Evolutionary conservation across 1,140 invertebrate species (phyloP).

Genomic region (Bombus balteatus): DNA sequence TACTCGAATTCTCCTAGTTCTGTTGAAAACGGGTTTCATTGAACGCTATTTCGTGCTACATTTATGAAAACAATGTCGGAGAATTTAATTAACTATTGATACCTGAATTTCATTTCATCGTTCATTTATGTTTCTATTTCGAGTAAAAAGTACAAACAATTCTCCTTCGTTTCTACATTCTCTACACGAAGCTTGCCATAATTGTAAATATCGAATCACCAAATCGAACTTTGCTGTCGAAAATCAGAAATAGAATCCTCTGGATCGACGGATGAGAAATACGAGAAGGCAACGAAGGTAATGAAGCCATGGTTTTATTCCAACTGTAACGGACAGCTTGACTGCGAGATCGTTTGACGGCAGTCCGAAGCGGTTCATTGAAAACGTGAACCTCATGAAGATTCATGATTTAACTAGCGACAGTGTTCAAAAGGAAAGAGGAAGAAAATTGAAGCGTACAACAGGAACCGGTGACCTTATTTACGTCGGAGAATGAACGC

Average conservation of each 20-base stretch:
- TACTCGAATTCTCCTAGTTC: neutral
- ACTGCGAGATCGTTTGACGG: neutral
- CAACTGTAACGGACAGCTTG: neutral
- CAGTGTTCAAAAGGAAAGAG: neutral
- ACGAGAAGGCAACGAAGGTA: too few species aligned
- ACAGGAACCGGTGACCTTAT: neutral
- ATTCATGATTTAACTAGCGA: slow-evolving; percentile 18
- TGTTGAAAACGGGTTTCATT: neutral
- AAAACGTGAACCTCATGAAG: neutral
- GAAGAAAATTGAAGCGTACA: neutral
- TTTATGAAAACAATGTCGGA: neutral
- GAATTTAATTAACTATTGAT: neutral
- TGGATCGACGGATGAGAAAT: neutral
- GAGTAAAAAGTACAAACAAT: neutral
- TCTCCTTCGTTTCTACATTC: neutral
- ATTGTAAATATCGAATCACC: too few species aligned
- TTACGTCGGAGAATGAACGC: neutral
- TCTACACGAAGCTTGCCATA: neutral
- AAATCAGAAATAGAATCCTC: neutral
- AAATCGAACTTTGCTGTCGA: neutral
- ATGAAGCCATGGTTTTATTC: neutral
- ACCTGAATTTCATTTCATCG: neutral
- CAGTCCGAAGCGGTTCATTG: neutral
- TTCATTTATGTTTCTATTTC: too few species aligned
- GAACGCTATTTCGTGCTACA: too few species aligned